Conservation (phyloP, 2,113 vertebrate genomes). For the Eonycteris spelaea region DNA sequence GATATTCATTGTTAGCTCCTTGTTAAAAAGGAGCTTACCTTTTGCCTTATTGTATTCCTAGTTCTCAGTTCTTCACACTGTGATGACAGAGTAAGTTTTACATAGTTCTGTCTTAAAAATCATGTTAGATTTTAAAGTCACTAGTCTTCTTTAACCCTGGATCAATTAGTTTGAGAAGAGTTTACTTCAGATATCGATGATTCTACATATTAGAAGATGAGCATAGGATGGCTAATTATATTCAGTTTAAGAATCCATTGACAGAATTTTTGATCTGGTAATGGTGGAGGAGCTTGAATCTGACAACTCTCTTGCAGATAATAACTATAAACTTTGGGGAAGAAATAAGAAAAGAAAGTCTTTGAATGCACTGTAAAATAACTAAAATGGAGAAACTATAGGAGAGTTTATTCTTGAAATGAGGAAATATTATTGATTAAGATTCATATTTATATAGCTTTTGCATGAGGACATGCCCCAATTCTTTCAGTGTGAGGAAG, state of each 20-base stretch:
- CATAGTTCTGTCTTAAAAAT: background rate
- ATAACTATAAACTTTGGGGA: background rate
- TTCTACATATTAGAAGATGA: background rate
- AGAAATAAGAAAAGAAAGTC: background rate
- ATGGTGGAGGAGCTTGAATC: background rate
- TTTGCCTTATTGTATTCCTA: background rate
- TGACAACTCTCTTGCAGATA: background rate
- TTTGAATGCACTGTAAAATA: background rate
- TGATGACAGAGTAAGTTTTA: background rate
- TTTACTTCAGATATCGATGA: background rate
- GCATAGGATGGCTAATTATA: background rate
- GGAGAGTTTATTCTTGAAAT: background rate
- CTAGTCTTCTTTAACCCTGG: background rate
- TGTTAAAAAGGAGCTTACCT: background rate
- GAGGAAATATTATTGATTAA: background rate
- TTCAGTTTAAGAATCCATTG: background rate
- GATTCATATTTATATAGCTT: background rate
- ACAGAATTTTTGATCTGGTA: background rate
- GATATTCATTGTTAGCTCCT: background rate
- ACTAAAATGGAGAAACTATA: background rate
- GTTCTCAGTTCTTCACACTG: background rate
- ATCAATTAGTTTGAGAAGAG: background rate
- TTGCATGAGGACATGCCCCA: background rate
- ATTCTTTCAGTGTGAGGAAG: background rate
- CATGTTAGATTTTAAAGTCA: background rate